Evolutionary conservation across 2,113 vertebrate species (phyloP), one percentile per base, ranked within the genome.

Genomic region (Urocynchramus pylzowi): DNA sequence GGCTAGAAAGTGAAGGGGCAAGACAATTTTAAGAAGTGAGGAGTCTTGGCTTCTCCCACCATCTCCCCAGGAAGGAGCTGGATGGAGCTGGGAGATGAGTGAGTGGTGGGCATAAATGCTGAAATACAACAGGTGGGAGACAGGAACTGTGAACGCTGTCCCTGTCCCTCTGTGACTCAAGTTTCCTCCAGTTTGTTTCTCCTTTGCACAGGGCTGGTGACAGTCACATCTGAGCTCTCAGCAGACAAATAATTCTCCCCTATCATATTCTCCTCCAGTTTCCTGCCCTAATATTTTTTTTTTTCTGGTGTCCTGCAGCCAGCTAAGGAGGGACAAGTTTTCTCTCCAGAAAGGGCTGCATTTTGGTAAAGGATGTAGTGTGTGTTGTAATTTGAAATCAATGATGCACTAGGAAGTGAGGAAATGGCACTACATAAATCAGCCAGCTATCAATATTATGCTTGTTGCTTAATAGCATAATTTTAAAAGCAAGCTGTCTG

Each of bases 61-160:
- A 44, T 13, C 24, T 56, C 12, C 24, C 13, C 13, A 16, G 37
- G 35, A 41, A 69, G 27, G 31, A 87, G 54, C 45, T 42, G 17
- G 1, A 11, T 4, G 12, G 23, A 0, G 0, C n/a, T 17, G 30
- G 24, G 33, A 74, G 71, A 53, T 8, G 11, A 75, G n/a, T 2
- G 19, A 47, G 37, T 7, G 20, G 11, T 1, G 0, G 2, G 1
- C 13, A 9, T 44, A 26, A 70, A 53, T 35, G 52, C 45, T 9
- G 3, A 68, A 89, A 78, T 23, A 28, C 31, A 33, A 24, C 1
- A 1, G 16, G 73, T 7, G 7, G 44, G 42, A 81, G 27, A 13
- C 49, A 35, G 37, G 33, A 63, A 11, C 28, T 52, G 23, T 0
- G 4, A 78, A 73, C 2, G 0, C 13, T 2, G 1, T 12, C 33